These are phyloP conservation scores for Drosophila fungiperda DNA, from an alignment of 2,888 invertebrate species.

Conservation along the genomic window DNA sequence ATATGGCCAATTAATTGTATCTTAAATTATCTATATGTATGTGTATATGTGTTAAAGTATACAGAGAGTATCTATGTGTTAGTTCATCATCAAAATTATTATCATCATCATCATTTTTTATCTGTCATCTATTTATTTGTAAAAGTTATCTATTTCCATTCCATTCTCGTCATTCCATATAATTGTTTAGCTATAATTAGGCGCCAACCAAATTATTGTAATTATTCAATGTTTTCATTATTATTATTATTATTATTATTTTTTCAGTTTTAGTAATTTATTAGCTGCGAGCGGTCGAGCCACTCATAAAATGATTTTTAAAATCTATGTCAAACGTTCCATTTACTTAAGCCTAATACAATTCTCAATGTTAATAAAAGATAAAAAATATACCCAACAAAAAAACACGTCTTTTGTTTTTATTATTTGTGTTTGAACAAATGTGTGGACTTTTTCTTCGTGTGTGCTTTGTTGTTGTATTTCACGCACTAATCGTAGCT, in stretches of 20 bases:
- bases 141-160: neutral
- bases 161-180: slow-evolving; percentile 7
- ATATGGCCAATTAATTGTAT: slow-evolving; percentile 82
- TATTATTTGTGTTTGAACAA: slow-evolving; percentile 32
- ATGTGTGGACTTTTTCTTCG: slow-evolving; percentile 15
- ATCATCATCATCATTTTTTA: neutral
- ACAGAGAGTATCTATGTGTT: neutral
- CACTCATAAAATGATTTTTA: slow-evolving; percentile 10
- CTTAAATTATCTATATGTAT: neutral
- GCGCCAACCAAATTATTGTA: slow-evolving; percentile 1
- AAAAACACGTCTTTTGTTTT: neutral
- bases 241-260: neutral
- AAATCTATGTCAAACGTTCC: slow-evolving; percentile 22
- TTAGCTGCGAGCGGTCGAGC: slow-evolving; percentile 2
- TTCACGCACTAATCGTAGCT: slow-evolving; percentile 6
- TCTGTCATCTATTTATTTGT: neutral
- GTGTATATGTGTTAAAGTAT: slow-evolving; percentile 1
- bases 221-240: slow-evolving; percentile 2
- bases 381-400: neutral
- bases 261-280: slow-evolving; percentile 4
- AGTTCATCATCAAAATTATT: neutral
- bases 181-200: neutral
- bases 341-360: neutral
- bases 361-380: slow-evolving; percentile 27
- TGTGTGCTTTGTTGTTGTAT: slow-evolving; percentile 6